A percentile compares a stretch with the other conserved stretches of the same genome.
phyloP scores from a whole-genome alignment of 2,113 vertebrate genomes.

The Gymnocephalus cernua region DNA sequence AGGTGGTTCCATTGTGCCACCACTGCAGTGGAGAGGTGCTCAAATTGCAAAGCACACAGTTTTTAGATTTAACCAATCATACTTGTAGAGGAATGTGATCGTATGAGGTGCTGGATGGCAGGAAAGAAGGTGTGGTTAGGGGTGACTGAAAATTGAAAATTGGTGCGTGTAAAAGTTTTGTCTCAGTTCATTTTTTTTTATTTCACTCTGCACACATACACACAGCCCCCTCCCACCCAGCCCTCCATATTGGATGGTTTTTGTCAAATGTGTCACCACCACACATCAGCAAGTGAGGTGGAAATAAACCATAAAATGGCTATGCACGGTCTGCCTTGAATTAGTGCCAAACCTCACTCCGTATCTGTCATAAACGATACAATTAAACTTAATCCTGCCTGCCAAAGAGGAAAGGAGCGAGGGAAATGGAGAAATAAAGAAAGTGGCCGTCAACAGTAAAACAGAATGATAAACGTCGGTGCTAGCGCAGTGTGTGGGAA shows the following conservation, averaged over 20 bases:
- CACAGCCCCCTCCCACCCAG: background rate
- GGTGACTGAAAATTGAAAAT: conserved; percentile 47
- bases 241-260: conserved; percentile 65
- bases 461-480: conserved; percentile 60
- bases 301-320: conserved; percentile 77
- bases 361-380: conserved; percentile 79
- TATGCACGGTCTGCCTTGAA: conserved; percentile 75
- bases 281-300: conserved; percentile 74
- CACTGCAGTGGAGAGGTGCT: conserved; percentile 36
- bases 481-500: conserved; percentile 76
- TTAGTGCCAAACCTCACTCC: conserved; percentile 75
- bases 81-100: conserved; percentile 14
- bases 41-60: conserved; percentile 39
- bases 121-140: conserved; percentile 32
- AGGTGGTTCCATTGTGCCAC: conserved; percentile 49
- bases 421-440: conserved; percentile 23
- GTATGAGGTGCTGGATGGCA: conserved; percentile 27
- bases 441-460: conserved; percentile 58
- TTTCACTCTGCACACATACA: background rate
- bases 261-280: conserved; percentile 76
- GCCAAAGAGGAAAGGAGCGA: conserved; percentile 53
- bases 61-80: conserved; percentile 34
- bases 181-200: conserved; percentile 43
- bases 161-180: conserved; percentile 27
- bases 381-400: conserved; percentile 78